Evolutionary conservation across 2,113 vertebrate species (phyloP).

Genomic region (Eulemur macaco): DNA sequence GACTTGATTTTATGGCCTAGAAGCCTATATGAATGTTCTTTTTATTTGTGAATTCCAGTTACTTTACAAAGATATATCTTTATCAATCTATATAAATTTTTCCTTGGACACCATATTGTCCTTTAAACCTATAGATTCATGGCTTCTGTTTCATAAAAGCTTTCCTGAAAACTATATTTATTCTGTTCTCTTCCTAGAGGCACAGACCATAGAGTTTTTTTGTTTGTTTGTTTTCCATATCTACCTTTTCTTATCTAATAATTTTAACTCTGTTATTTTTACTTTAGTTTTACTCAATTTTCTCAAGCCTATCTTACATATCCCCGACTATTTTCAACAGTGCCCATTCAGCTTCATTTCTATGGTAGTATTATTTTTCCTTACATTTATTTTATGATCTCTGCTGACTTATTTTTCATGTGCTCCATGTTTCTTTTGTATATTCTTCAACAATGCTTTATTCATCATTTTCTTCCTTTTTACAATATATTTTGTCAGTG

Average conservation of each 20-base stretch:
- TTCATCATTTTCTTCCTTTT: neutral
- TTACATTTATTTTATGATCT: neutral
- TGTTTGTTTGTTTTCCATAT: neutral
- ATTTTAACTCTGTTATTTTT: constrained; percentile 24
- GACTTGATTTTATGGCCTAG: neutral
- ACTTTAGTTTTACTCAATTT: constrained; percentile 30
- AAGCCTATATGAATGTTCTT: neutral
- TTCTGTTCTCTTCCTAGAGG: neutral
- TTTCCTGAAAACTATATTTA: constrained; percentile 18
- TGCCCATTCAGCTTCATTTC: neutral
- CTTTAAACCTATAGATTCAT: neutral
- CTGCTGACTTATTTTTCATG: neutral
- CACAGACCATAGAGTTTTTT: neutral
- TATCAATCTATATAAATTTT: neutral
- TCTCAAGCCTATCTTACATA: neutral
- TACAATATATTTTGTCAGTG: neutral
- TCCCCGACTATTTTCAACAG: neutral
- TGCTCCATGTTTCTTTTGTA: neutral
- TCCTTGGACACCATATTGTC: neutral
- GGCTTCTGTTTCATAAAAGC: neutral
- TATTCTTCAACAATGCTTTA: neutral
- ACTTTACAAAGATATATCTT: neutral
- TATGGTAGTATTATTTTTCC: neutral
- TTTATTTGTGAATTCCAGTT: constrained; percentile 30
- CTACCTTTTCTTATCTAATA: constrained; percentile 7